Evolutionary conservation across 2,797 vertebrate genomes (phyloP).

Genomic region (Eulemur mongoz): DNA sequence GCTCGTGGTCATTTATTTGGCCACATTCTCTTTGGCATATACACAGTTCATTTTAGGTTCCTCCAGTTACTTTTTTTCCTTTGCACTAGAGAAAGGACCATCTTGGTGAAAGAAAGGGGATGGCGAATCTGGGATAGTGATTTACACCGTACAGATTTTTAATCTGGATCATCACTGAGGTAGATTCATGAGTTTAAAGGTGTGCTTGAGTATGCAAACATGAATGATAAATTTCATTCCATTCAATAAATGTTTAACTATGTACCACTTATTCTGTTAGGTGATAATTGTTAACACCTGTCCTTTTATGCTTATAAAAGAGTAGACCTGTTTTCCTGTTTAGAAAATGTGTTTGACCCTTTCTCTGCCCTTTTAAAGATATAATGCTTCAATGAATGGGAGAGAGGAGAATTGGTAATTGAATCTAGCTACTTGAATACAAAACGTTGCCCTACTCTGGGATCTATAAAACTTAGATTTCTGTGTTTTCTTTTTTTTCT

Average conservation of each 20-base stretch:
- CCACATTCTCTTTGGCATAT: background rate
- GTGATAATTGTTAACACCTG: background rate
- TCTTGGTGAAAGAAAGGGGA: background rate
- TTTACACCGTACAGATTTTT: background rate
- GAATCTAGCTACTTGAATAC: conserved; percentile 8
- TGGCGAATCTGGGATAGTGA: background rate
- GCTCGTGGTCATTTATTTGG: background rate
- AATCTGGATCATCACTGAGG: background rate
- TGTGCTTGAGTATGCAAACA: background rate
- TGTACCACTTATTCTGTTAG: background rate
- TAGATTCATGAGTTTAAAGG: background rate
- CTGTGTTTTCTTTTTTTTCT: background rate
- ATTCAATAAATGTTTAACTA: background rate
- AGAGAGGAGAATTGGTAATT: conserved; percentile 38
- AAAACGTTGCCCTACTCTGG: conserved; percentile 28
- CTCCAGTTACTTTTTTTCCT: background rate
- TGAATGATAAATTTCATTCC: conserved; percentile 36
- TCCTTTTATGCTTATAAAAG: background rate
- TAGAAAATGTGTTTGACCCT: conserved; percentile 11
- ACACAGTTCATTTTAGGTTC: background rate
- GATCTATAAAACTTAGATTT: conserved; percentile 49
- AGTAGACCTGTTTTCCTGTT: background rate
- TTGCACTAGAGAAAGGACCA: background rate
- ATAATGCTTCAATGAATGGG: conserved; percentile 14
- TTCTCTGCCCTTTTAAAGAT: conserved; percentile 7